A percentile compares a stretch with the other conserved stretches of the same genome.
These are phyloP conservation scores for Pteropus alecto DNA, from an alignment of 2,113 vertebrate genomes.

Conservation along the genomic window DNA sequence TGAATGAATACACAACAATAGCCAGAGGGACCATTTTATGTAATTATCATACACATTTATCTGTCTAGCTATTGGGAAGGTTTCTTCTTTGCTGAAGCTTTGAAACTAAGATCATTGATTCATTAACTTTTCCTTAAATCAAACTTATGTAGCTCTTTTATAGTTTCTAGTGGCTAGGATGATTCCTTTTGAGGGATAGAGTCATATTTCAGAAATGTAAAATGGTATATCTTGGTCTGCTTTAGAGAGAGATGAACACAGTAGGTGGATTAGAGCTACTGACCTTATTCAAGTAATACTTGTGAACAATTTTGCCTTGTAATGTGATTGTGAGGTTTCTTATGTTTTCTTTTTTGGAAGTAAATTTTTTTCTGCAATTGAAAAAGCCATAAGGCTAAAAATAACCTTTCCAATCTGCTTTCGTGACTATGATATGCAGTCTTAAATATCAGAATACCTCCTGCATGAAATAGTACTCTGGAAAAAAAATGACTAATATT, in stretches of 20 bases:
- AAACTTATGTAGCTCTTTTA: background rate
- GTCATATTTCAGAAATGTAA: background rate
- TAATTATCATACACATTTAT: constrained; percentile 1
- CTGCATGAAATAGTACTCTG: background rate
- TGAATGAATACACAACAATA: background rate
- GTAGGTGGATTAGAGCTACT: background rate
- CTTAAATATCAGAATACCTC: constrained; percentile 43
- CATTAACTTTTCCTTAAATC: constrained; percentile 33
- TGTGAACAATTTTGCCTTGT: constrained; percentile 29
- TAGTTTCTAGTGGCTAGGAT: background rate
- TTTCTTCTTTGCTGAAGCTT: constrained; percentile 22
- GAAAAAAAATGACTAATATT: background rate
- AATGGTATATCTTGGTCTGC: background rate
- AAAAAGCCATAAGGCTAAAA: constrained; percentile 37
- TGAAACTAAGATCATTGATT: background rate
- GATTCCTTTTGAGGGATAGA: background rate
- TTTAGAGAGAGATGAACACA: constrained; percentile 2
- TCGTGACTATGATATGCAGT: background rate
- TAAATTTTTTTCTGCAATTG: constrained; percentile 18
- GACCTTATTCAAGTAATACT: constrained; percentile 13
- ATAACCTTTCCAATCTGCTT: background rate
- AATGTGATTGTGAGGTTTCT: constrained; percentile 18
- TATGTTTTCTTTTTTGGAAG: constrained; percentile 39
- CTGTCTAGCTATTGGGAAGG: background rate
- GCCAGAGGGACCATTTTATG: background rate